A percentile compares a stretch with the other conserved stretches of the same genome.
phyloP scores from a whole-genome alignment of 1,140 invertebrate genomes.

The Drosophila novamexicana region DNA sequence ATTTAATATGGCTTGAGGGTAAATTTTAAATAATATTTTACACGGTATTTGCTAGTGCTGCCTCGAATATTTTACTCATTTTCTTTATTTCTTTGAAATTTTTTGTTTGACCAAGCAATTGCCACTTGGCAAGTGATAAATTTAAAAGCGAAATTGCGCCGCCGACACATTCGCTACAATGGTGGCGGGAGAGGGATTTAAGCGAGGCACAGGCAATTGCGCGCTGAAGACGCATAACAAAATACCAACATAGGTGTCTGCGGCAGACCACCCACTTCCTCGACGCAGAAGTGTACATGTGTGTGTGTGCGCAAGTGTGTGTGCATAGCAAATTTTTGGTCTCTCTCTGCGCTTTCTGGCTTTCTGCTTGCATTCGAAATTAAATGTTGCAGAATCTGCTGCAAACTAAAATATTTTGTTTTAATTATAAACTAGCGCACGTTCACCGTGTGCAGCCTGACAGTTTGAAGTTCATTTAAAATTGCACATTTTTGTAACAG shows the following conservation, averaged over 20 bases:
- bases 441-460: constrained; percentile 24
- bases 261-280: constrained; percentile 2
- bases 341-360: neutral
- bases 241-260: constrained; percentile 15
- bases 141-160: constrained; percentile 42
- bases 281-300: neutral
- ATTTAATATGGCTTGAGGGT: too few relatives aligned
- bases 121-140: constrained; percentile 33
- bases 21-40: neutral
- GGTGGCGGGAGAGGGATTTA: neutral
- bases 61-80: neutral
- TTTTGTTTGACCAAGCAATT: constrained; percentile 5
- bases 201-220: constrained; percentile 6
- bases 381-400: constrained; percentile 37
- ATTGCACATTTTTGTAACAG: constrained; percentile 6
- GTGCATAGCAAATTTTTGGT: constrained; percentile 8
- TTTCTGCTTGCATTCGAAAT: constrained; percentile 49
- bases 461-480: constrained; percentile 45
- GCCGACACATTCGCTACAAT: constrained; percentile 42
- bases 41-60: neutral
- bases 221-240: constrained; percentile 15
- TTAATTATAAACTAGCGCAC: constrained; percentile 61
- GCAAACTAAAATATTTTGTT: constrained; percentile 68
- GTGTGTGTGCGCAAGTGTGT: constrained; percentile 4
- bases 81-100: neutral